These are phyloP conservation scores for Protonibea diacanthus DNA, from an alignment of 2,797 vertebrate species.

Conservation along the genomic window DNA sequence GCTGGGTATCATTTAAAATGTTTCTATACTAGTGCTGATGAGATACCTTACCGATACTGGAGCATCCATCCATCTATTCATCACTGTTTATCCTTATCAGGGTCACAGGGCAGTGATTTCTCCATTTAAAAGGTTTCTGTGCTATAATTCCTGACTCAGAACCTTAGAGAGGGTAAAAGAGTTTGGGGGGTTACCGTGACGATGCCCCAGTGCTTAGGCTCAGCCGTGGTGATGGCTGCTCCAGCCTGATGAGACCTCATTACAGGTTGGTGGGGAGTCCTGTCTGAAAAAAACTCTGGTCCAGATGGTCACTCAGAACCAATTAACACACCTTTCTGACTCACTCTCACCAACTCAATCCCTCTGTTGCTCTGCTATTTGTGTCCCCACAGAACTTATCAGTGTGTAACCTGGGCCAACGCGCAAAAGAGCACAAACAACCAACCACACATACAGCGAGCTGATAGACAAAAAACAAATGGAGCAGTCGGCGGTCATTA, in stretches of 20 bases:
- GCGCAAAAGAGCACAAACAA: constrained; percentile 13
- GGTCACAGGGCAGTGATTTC: neutral
- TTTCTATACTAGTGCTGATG: neutral
- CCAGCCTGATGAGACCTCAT: constrained; percentile 62
- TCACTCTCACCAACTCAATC: constrained; percentile 25
- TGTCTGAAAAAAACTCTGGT: constrained; percentile 45
- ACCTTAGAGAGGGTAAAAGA: constrained; percentile 29
- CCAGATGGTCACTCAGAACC: constrained; percentile 62
- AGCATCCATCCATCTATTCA: too few species aligned
- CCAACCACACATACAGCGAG: constrained; percentile 13
- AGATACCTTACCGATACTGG: neutral
- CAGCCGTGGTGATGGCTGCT: constrained; percentile 40
- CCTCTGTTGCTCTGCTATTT: constrained; percentile 2
- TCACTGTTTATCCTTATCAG: neutral
- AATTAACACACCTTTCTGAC: constrained; percentile 69
- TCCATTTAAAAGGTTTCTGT: neutral
- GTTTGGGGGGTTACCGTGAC: constrained; percentile 49
- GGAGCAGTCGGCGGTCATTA: constrained; percentile 62
- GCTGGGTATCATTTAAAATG: neutral
- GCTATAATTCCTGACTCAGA: constrained; percentile 34
- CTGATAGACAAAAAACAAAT: constrained; percentile 41
- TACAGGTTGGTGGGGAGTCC: constrained; percentile 64
- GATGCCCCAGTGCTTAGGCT: constrained; percentile 34
- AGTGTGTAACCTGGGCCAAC: neutral
- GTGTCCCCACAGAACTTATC: constrained; percentile 1